Base-by-base conservation (phyloP, 2,797 vertebrate species). In the Hafferia zeledoni region DNA sequence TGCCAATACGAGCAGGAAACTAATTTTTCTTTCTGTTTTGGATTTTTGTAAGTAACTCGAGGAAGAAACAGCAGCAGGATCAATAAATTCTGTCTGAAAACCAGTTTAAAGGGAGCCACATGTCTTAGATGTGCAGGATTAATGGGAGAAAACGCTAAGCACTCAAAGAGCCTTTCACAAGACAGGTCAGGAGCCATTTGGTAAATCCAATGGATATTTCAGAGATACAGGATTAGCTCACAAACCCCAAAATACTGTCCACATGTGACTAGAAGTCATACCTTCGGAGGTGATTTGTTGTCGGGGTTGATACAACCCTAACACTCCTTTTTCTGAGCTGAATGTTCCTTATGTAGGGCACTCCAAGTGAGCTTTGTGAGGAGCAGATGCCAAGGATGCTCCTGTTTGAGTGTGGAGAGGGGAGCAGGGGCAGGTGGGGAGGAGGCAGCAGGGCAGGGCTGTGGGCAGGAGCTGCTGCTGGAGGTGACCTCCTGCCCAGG, bases 381-480 rank as follows among this genome's bases (percentile, higher is more conserved):
- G 35, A 43, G 72, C 71, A 46, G 41, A 12, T 17, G 0, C 57
- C 6, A 10, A 3, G 53, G 6, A 5, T 11, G 50, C 68, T 41
- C 33, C 41, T 4, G 1, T 27, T 33, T 27, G 33, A 7, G 22
- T 0, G 5, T 35, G 74, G 49, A 4, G 4, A 12, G 8, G 23
- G n/a, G 10, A 70, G 16, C 6, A 31, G 53, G 12, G 52, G 74
- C 10, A 27, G 2, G 8, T 5, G 41, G 7, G 18, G 6, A 33
- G 71, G 47, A 47, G 0, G 8, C n/a, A 28, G n/a, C 0, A 1
- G 28, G 6, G 44, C 16, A 64, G 33, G 0, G 0, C 1, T 1
- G 24, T 14, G 49, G 50, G 12, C 59, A 83, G 76, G 52, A 68
- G 52, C 23, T 53, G 23, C 57, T 6, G 27, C 43, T 69, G 77